These are phyloP conservation scores for Herpetotheres cachinnans DNA, from an alignment of 2,113 vertebrate genomes.

Conservation along the genomic window DNA sequence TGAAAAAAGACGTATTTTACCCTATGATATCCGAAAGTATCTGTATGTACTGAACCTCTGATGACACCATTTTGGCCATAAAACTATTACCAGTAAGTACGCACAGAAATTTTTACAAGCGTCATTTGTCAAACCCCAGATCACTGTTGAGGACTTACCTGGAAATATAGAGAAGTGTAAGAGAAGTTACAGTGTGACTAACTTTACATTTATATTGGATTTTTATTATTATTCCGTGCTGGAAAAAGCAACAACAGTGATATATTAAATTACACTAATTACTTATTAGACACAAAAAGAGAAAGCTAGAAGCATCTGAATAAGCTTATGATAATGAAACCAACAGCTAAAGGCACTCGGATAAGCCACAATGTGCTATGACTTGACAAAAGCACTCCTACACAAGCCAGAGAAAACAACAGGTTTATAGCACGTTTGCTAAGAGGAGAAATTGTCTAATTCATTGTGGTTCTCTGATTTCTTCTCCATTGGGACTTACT, in stretches of 20 bases:
- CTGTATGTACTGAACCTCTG: background rate
- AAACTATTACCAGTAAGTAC: background rate
- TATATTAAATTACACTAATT: slow-evolving; percentile 42
- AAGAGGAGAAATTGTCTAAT: background rate
- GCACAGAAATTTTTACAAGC: background rate
- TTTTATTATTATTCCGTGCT: slow-evolving; percentile 2
- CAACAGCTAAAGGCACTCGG: slow-evolving; percentile 25
- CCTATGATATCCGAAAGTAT: background rate
- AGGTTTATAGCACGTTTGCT: background rate
- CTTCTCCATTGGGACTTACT: background rate
- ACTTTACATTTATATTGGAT: background rate
- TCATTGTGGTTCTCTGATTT: background rate
- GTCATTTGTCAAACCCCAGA: background rate
- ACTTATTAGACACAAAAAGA: slow-evolving; percentile 7
- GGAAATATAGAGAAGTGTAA: background rate
- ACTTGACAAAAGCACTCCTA: slow-evolving; percentile 13
- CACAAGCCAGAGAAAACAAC: background rate
- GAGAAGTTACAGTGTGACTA: background rate
- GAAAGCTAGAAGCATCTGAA: slow-evolving; percentile 25
- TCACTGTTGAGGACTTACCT: background rate
- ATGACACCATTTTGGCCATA: background rate
- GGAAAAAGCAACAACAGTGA: background rate
- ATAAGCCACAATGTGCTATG: background rate
- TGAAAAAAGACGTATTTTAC: background rate
- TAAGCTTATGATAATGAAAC: slow-evolving; percentile 54